Percentiles rank a stretch among this genome's conserved stretches.
phyloP scores from a whole-genome alignment of 92 coral and sea anemone genomes.

The Desmophyllum pertusum region DNA sequence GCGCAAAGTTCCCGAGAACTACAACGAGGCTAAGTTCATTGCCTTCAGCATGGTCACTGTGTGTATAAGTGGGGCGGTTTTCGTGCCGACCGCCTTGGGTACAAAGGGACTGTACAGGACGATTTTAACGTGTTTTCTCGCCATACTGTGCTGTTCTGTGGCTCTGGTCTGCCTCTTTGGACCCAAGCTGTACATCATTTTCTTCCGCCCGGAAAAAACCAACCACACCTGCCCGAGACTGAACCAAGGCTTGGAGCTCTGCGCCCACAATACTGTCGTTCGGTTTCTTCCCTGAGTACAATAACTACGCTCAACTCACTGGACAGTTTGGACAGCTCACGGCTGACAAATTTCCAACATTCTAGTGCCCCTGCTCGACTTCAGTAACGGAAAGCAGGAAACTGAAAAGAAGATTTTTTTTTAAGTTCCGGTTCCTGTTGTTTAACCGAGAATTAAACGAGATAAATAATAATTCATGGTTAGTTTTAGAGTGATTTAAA shows the following conservation, averaged over 20 bases:
- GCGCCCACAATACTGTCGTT: constrained; percentile 18
- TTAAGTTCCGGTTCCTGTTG: not conserved
- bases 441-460: not conserved
- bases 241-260: not conserved
- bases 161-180: constrained; percentile 58
- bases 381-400: not conserved
- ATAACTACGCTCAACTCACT: not conserved
- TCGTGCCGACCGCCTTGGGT: constrained; percentile 68
- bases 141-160: constrained; percentile 58
- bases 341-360: not conserved
- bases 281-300: constrained; percentile 15
- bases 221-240: constrained; percentile 16
- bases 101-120: constrained; percentile 67
- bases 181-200: constrained; percentile 70
- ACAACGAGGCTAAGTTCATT: constrained; percentile 91
- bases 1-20: constrained; percentile 90
- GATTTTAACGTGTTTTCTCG: constrained; percentile 56
- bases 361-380: not conserved
- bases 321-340: constrained; percentile 4
- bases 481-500: not conserved
- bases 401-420: not conserved
- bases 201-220: constrained; percentile 71
- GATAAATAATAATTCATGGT: not conserved
- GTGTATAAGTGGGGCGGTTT: constrained; percentile 68
- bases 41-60: constrained; percentile 87